A percentile compares a stretch with the other conserved stretches of the same genome.
Conservation (phyloP, 2,888 invertebrate genomes). For the Ariolimax columbianus region DNA sequence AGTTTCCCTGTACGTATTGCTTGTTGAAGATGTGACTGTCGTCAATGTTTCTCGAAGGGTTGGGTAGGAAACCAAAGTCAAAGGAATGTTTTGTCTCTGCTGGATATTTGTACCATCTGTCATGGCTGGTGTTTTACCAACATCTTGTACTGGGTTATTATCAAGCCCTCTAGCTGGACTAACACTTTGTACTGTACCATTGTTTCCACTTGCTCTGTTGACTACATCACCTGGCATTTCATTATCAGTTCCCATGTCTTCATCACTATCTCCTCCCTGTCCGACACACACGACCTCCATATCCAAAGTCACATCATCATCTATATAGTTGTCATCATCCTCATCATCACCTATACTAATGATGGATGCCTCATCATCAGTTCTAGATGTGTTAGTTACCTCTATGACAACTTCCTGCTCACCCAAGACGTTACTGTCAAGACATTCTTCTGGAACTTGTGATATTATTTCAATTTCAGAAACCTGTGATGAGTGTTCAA, state of each 20-base stretch:
- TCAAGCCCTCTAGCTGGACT: neutral
- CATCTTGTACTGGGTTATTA: neutral
- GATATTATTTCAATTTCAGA: neutral
- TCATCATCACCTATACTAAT: slow-evolving; percentile 40
- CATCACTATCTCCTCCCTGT: slow-evolving; percentile 12
- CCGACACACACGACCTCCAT: slow-evolving; percentile 37
- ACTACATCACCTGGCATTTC: neutral
- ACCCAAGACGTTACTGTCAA: neutral
- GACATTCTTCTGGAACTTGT: neutral
- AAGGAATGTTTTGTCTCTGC: neutral
- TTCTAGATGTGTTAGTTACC: neutral
- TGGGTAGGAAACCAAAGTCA: neutral
- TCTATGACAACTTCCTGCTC: neutral
- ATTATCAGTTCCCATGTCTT: neutral
- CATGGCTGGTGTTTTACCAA: neutral
- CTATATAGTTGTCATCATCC: slow-evolving; percentile 21
- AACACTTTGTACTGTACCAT: neutral
- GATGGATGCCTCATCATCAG: slow-evolving; percentile 24
- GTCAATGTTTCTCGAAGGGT: slow-evolving; percentile 4
- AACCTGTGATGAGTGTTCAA: neutral
- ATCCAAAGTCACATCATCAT: slow-evolving; percentile 42
- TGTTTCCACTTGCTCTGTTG: too few relatives aligned
- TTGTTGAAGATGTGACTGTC: neutral
- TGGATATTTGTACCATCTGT: neutral
- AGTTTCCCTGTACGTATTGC: neutral